These are phyloP conservation scores for Choristoneura fumiferana DNA, from an alignment of 1,140 invertebrate species.

Conservation along the genomic window DNA sequence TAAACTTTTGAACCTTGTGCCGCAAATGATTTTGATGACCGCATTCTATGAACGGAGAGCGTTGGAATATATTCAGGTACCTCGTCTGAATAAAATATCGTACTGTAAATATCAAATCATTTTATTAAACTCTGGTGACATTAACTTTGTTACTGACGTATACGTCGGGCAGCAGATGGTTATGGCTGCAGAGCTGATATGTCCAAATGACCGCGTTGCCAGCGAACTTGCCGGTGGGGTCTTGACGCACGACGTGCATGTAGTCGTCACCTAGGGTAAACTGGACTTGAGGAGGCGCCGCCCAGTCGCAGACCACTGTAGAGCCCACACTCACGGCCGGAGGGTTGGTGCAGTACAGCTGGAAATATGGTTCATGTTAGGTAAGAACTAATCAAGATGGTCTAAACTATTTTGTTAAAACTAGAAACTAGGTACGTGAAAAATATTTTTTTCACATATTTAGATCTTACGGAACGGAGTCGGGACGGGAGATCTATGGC, in stretches of 20 bases:
- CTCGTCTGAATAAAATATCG: too few species aligned
- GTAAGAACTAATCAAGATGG: too few species aligned
- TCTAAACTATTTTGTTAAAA: too few species aligned
- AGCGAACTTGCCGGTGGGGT: conserved; percentile 45
- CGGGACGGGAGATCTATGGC: too few species aligned
- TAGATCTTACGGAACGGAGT: too few species aligned
- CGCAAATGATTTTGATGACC: too few species aligned
- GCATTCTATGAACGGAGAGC: too few species aligned
- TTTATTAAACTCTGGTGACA: neutral
- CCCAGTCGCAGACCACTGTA: conserved; percentile 60
- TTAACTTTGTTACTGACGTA: neutral
- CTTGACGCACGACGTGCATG: conserved; percentile 59
- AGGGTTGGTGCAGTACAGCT: conserved; percentile 60
- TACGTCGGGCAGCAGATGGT: conserved; percentile 16
- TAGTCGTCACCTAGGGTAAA: conserved; percentile 60
- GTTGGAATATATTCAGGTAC: too few species aligned
- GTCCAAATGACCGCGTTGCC: conserved; percentile 64
- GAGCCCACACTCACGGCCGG: conserved; percentile 49
- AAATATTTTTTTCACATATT: too few species aligned
- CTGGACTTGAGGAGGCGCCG: conserved; percentile 55
- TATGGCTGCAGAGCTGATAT: conserved; percentile 59
- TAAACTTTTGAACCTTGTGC: too few species aligned
- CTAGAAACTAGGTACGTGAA: too few species aligned
- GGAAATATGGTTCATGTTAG: too few species aligned
- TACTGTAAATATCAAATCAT: neutral